These are phyloP conservation scores for Chelidonichthys spinosus DNA, from an alignment of 2,797 vertebrate genomes.

Conservation along the genomic window DNA sequence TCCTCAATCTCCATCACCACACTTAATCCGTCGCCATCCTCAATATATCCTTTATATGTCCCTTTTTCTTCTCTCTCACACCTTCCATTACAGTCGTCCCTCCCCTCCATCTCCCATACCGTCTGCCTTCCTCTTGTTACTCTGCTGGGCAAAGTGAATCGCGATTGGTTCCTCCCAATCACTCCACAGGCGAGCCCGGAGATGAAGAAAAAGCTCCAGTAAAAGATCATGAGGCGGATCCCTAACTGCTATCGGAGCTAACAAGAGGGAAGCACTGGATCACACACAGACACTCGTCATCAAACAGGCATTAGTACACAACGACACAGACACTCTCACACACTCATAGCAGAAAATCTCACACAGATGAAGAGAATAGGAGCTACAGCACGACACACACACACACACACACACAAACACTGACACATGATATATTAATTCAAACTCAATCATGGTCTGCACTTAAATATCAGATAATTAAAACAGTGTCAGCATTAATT, in stretches of 20 bases:
- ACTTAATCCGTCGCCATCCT: slow-evolving; percentile 9
- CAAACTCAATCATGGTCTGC: background rate
- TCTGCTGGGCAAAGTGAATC: slow-evolving; percentile 32
- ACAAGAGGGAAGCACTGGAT: slow-evolving; percentile 50
- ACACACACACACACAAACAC: background rate
- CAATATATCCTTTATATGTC: background rate
- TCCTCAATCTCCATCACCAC: background rate
- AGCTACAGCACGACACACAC: background rate
- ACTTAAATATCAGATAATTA: slow-evolving; percentile 33
- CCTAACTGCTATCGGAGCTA: slow-evolving; percentile 71
- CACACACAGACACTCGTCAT: slow-evolving; percentile 1
- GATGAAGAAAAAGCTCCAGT: slow-evolving; percentile 49
- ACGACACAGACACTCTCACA: background rate
- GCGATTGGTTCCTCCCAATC: slow-evolving; percentile 50
- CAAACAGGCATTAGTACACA: background rate
- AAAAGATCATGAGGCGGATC: slow-evolving; percentile 77
- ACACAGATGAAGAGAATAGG: background rate
- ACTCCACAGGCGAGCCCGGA: slow-evolving; percentile 36
- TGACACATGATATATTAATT: background rate
- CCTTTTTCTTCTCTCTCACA: too few species aligned
- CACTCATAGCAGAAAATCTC: background rate
- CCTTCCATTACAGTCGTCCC: background rate
- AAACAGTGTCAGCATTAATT: slow-evolving; percentile 27
- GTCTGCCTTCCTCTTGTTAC: background rate
- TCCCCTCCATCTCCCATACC: background rate